Conservation (phyloP, 1,140 invertebrate genomes). For the Chironomus striatipennis region DNA sequence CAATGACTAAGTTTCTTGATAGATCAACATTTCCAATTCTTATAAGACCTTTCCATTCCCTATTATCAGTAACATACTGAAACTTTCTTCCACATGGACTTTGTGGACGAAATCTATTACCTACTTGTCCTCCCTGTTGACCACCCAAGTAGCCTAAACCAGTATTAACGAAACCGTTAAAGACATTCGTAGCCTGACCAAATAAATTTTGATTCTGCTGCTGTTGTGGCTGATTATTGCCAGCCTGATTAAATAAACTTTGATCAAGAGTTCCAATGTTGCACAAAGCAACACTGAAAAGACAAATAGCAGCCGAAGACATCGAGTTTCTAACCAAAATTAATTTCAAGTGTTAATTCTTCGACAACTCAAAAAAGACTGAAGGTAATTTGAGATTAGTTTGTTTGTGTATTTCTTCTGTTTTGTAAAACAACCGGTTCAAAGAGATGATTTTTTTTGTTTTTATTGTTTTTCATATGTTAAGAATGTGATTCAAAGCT, state of each 20-base stretch:
- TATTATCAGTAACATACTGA: not conserved
- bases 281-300: not conserved
- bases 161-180: not conserved
- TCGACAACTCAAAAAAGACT: not conserved
- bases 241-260: not conserved
- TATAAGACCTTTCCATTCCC: not conserved
- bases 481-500: too few relatives aligned
- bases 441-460: too few relatives aligned
- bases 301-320: not conserved
- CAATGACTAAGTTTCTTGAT: not conserved
- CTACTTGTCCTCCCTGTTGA: not conserved
- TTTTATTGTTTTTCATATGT: too few relatives aligned
- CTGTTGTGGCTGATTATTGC: not conserved
- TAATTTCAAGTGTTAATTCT: slow-evolving; percentile 5
- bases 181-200: not conserved
- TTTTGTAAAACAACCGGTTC: too few relatives aligned
- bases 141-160: not conserved
- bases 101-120: not conserved
- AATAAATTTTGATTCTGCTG: not conserved
- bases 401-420: too few relatives aligned
- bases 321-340: not conserved
- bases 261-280: not conserved
- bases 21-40: not conserved
- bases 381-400: not conserved
- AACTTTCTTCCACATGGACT: not conserved